Evolutionary conservation across 1,140 invertebrate genomes (phyloP).

Genomic region (Plutomurus gul): DNA sequence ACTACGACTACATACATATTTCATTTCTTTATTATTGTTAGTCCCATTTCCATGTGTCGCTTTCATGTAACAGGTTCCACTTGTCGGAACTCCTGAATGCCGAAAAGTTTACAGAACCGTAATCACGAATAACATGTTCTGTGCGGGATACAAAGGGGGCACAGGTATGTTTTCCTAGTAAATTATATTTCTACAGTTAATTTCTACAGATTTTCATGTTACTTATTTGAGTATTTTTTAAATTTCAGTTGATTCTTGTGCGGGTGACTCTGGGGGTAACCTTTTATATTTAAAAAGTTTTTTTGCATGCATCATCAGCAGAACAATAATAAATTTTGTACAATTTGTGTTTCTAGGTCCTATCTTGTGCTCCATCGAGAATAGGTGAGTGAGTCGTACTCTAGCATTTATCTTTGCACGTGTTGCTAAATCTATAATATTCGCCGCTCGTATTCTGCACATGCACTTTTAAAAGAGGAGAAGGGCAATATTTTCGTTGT

Average conservation of each 20-base stretch:
- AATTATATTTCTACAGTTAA: not conserved
- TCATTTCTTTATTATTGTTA: too few species aligned
- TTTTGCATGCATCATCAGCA: not conserved
- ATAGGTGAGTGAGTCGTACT: constrained; percentile 26
- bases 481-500: too few species aligned
- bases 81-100: constrained; percentile 61
- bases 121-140: constrained; percentile 66
- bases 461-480: too few species aligned
- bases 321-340: not conserved
- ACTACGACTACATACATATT: too few species aligned
- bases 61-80: constrained; percentile 59
- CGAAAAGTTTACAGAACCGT: constrained; percentile 62
- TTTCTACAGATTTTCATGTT: not conserved
- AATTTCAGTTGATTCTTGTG: constrained; percentile 62
- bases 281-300: not conserved
- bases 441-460: too few species aligned
- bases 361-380: constrained; percentile 41
- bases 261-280: constrained; percentile 67
- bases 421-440: too few species aligned
- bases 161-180: not conserved
- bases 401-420: too few species aligned
- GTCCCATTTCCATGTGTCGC: not conserved
- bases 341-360: constrained; percentile 16
- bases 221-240: constrained; percentile 55
- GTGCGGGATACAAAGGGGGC: constrained; percentile 61